A percentile compares a stretch with the other conserved stretches of the same genome.
Evolutionary conservation across 2,797 vertebrate species (phyloP).

Genomic region (Sardinella longiceps): DNA sequence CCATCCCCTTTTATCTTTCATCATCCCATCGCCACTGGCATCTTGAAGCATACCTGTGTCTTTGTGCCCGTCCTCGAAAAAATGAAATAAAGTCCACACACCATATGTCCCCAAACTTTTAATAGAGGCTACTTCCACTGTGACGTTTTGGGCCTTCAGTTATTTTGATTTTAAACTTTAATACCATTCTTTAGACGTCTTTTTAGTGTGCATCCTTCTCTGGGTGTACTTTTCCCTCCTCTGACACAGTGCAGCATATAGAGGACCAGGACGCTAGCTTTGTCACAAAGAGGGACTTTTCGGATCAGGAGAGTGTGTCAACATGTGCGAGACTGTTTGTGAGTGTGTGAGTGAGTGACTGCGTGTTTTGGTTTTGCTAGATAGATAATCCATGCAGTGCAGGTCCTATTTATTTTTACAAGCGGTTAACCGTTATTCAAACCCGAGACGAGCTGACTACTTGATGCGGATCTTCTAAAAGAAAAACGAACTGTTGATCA

Average conservation of each 20-base stretch:
- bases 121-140: no score
- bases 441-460: not conserved
- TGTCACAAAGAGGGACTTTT: conserved; percentile 5
- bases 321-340: not conserved
- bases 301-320: no score
- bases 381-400: not conserved
- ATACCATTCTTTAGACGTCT: no score
- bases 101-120: no score
- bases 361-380: not conserved
- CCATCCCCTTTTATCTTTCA: conserved; percentile 34
- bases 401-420: not conserved
- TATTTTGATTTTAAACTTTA: no score
- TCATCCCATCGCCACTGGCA: conserved; percentile 41
- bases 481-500: not conserved
- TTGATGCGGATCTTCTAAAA: not conserved
- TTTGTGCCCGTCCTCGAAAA: not conserved
- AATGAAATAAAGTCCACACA: no score
- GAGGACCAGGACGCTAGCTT: no score
- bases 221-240: no score
- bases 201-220: no score
- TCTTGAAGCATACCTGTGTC: conserved; percentile 39
- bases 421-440: not conserved
- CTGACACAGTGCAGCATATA: no score
- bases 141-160: no score
- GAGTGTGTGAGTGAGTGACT: not conserved